phyloP scores from a whole-genome alignment of 1,140 invertebrate species.

The Ips typographus region DNA sequence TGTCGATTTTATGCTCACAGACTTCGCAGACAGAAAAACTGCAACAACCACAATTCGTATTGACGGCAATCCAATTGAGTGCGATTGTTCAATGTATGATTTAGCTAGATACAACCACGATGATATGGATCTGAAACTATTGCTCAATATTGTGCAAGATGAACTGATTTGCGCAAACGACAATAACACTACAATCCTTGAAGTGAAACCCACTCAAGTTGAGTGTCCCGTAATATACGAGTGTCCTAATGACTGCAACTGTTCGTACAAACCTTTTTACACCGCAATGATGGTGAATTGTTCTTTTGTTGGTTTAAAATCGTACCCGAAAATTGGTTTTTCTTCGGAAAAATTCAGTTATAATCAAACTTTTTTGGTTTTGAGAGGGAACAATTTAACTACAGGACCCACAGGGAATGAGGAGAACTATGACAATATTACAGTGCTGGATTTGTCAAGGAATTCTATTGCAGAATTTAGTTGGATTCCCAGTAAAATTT shows the following conservation, averaged over 20 bases:
- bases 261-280: slow-evolving; percentile 23
- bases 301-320: slow-evolving; percentile 22
- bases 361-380: not conserved
- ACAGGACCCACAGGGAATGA: not conserved
- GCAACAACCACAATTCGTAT: no score
- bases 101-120: slow-evolving; percentile 35
- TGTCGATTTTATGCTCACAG: no score
- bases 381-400: not conserved
- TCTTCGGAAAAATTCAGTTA: not conserved
- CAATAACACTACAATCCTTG: not conserved
- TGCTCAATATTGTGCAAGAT: slow-evolving; percentile 28
- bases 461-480: not conserved
- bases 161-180: slow-evolving; percentile 26
- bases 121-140: slow-evolving; percentile 16
- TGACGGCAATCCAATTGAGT: slow-evolving; percentile 13
- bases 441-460: not conserved
- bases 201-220: slow-evolving; percentile 30
- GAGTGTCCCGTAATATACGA: slow-evolving; percentile 16
- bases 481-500: not conserved
- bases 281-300: slow-evolving; percentile 34
- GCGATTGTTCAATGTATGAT: slow-evolving; percentile 32
- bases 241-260: slow-evolving; percentile 38
- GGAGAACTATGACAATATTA: not conserved
- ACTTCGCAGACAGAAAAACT: no score
- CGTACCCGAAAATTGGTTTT: slow-evolving; percentile 37